phyloP scores from a whole-genome alignment of 2,888 invertebrate genomes.

The Odontomyia ornata region DNA sequence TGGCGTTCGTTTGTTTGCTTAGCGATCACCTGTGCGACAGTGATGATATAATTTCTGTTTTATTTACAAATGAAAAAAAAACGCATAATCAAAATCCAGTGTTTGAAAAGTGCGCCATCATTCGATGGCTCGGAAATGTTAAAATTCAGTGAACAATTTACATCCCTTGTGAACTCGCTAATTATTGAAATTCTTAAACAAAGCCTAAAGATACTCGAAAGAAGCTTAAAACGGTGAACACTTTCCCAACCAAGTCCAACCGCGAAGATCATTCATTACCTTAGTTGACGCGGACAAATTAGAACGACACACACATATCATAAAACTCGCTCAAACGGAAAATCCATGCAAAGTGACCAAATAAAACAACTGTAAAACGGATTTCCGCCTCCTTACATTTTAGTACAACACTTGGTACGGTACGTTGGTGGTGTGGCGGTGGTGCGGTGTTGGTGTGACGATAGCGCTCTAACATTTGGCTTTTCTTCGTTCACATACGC shows the following conservation, averaged over 20 bases:
- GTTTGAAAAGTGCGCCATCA: not conserved
- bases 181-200: not conserved
- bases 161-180: not conserved
- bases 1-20: slow-evolving; percentile 1
- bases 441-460: not conserved
- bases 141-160: not conserved
- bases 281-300: not conserved
- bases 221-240: not conserved
- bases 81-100: not conserved
- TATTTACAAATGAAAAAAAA: not conserved
- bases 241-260: not conserved
- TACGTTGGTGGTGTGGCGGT: not conserved
- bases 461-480: not conserved
- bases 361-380: slow-evolving; percentile 24
- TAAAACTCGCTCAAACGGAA: slow-evolving; percentile 20
- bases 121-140: not conserved
- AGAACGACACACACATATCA: not conserved
- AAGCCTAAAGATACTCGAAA: not conserved
- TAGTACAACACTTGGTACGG: not conserved
- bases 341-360: not conserved
- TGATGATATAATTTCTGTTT: slow-evolving; percentile 1
- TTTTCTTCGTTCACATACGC: not conserved
- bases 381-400: slow-evolving; percentile 24
- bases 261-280: not conserved
- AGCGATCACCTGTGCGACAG: slow-evolving; percentile 24